A percentile compares a stretch with the other conserved stretches of the same genome.
Conservation (phyloP, 2,888 invertebrate species). For the Drepana falcataria region DNA sequence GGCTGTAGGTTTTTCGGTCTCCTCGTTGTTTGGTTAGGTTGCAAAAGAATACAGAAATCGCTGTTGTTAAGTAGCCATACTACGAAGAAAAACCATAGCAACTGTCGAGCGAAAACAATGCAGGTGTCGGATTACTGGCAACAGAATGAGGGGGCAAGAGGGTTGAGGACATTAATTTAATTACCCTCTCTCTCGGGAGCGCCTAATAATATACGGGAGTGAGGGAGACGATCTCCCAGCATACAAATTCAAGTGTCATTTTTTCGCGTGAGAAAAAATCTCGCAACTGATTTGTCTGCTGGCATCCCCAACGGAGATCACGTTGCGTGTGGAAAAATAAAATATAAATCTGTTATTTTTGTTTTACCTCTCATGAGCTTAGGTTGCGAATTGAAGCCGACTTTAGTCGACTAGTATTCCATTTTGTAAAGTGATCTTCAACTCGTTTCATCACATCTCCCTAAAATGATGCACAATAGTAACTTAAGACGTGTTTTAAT, state of each 20-base stretch:
- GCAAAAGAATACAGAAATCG: too few species aligned
- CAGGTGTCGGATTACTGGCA: conserved; percentile 74
- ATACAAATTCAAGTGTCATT: conserved; percentile 71
- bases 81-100: conserved; percentile 35
- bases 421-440: neutral
- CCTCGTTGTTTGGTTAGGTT: too few species aligned
- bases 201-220: conserved; percentile 71
- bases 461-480: too few species aligned
- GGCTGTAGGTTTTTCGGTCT: too few species aligned
- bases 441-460: too few species aligned
- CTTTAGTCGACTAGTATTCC: neutral
- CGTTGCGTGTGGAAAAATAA: conserved; percentile 60
- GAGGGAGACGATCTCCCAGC: conserved; percentile 48
- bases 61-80: conserved; percentile 12
- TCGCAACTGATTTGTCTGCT: conserved; percentile 62
- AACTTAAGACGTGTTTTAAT: too few species aligned
- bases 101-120: conserved; percentile 61
- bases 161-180: conserved; percentile 76
- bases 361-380: conserved; percentile 19
- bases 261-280: conserved; percentile 78
- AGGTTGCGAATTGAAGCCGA: conserved; percentile 5
- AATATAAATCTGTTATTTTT: conserved; percentile 57
- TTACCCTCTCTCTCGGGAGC: conserved; percentile 67
- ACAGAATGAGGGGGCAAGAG: conserved; percentile 58
- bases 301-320: conserved; percentile 65